phyloP scores from a whole-genome alignment of 2,888 invertebrate genomes.

The Andrena hattorfiana region DNA sequence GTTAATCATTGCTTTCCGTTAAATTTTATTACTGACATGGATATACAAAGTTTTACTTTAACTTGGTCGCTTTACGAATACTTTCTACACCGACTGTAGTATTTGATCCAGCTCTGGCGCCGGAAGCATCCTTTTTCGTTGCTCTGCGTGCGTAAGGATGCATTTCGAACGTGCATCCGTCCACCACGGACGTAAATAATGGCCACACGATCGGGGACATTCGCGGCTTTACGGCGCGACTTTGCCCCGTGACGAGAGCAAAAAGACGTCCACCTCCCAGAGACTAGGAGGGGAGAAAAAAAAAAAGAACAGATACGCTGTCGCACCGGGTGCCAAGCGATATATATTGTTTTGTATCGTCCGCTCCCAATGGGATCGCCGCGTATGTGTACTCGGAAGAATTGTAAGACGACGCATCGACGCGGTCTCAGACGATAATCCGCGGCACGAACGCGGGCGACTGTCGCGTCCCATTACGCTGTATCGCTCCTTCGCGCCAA shows the following conservation, averaged over 20 bases:
- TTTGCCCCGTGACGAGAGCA: conserved; percentile 19
- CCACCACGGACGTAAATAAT: conserved; percentile 25
- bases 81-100: too few species aligned
- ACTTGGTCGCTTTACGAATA: too few species aligned
- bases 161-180: conserved; percentile 27
- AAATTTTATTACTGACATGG: too few species aligned
- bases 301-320: conserved; percentile 1
- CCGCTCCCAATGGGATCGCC: conserved; percentile 19
- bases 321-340: conserved; percentile 40
- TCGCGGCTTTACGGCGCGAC: conserved; percentile 23
- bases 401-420: conserved; percentile 74
- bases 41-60: too few species aligned
- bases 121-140: conserved; percentile 30
- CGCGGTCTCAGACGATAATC: conserved; percentile 59
- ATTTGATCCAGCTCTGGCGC: conserved; percentile 70
- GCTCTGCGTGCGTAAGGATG: neutral
- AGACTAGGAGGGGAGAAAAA: conserved; percentile 8
- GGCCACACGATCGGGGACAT: conserved; percentile 31
- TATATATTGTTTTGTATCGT: neutral
- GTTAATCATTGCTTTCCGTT: too few species aligned
- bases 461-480: neutral
- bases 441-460: conserved; percentile 52
- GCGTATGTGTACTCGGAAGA: conserved; percentile 41
- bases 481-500: neutral
- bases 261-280: conserved; percentile 16